A percentile compares a stretch with the other conserved stretches of the same genome.
Conservation (phyloP, 1,140 invertebrate genomes). For the Chironomus tepperi region DNA sequence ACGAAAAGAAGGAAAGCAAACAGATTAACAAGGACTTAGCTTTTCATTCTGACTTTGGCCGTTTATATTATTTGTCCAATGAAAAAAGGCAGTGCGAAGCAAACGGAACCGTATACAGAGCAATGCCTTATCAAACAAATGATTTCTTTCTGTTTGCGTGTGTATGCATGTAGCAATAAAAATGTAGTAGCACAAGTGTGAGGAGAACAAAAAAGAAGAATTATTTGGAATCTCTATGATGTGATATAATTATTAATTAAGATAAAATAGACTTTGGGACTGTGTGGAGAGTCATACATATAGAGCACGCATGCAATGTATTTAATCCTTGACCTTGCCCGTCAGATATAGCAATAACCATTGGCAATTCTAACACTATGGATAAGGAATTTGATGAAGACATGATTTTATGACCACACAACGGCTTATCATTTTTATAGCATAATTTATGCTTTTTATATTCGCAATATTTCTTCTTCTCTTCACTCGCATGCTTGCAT, state of each 20-base stretch:
- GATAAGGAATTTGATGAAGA: conserved; percentile 1
- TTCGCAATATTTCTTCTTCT: conserved; percentile 10
- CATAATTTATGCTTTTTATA: conserved; percentile 20
- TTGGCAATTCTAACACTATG: too few species aligned
- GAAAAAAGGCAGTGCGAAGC: too few species aligned
- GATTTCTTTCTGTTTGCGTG: too few species aligned
- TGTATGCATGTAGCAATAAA: neutral
- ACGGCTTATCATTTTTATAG: conserved; percentile 19
- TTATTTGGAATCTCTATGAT: neutral
- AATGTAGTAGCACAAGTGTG: neutral
- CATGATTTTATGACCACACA: conserved; percentile 21
- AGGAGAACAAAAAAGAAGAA: neutral
- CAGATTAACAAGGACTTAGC: conserved; percentile 12
- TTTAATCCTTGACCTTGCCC: conserved; percentile 21
- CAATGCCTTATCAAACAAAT: too few species aligned
- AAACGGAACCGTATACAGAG: too few species aligned
- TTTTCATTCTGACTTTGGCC: neutral
- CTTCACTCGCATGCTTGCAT: neutral
- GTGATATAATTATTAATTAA: conserved; percentile 21
- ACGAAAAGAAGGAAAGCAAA: neutral
- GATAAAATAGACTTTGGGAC: neutral
- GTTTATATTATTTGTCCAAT: too few species aligned
- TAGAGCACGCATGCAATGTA: neutral
- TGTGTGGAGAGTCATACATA: neutral
- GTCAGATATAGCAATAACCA: neutral